Percentiles rank a stretch among this genome's conserved stretches.
phyloP scores from a whole-genome alignment of 2,113 vertebrate genomes.

The Perca flavescens region DNA sequence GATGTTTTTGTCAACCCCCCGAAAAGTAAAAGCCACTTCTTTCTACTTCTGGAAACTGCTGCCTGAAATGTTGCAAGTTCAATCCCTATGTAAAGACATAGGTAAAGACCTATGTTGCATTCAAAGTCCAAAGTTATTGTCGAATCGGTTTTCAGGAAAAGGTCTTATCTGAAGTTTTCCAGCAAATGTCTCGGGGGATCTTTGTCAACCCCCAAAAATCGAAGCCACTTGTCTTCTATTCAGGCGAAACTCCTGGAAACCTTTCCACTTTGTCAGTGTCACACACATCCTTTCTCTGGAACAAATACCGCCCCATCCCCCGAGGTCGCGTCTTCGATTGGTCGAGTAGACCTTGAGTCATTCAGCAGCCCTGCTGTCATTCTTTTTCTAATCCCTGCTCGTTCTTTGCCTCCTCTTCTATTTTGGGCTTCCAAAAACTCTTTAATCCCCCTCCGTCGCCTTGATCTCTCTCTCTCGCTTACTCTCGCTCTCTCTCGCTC shows the following conservation, averaged over 20 bases:
- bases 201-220: not conserved
- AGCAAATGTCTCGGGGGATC: too few relatives aligned
- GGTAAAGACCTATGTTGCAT: too few relatives aligned
- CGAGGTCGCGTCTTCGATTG: constrained; percentile 8
- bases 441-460: constrained; percentile 20
- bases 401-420: constrained; percentile 27
- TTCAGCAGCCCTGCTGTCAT: constrained; percentile 6
- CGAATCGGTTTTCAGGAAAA: too few relatives aligned
- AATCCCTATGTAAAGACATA: too few relatives aligned
- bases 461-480: not conserved
- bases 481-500: not conserved
- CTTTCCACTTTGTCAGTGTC: not conserved
- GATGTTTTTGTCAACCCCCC: too few relatives aligned
- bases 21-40: too few relatives aligned
- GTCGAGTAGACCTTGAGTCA: constrained; percentile 22
- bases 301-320: not conserved
- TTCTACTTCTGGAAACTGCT: too few relatives aligned
- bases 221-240: not conserved
- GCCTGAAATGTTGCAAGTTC: too few relatives aligned
- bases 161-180: too few relatives aligned
- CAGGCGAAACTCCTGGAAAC: not conserved
- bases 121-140: too few relatives aligned
- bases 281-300: not conserved
- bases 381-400: constrained; percentile 39
- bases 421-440: constrained; percentile 15